Conservation (phyloP, 2,888 invertebrate genomes). For the Chorisops tibialis region DNA sequence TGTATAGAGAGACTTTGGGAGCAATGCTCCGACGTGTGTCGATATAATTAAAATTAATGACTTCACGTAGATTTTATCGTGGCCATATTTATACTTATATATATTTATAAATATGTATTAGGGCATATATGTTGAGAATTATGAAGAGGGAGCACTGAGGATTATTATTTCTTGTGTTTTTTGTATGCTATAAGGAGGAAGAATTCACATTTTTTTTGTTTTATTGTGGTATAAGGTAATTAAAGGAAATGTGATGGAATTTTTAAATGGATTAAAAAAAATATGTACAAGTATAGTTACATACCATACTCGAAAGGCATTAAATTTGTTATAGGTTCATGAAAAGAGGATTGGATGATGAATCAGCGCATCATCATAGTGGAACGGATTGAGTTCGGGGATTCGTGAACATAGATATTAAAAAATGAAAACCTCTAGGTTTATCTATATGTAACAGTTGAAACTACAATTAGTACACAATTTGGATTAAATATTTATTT, state of each 20-base stretch:
- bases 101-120: background rate
- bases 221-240: background rate
- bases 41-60: constrained; percentile 25
- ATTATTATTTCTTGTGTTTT: background rate
- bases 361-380: no score
- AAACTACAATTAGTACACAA: no score
- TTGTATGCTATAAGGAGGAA: background rate
- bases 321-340: no score
- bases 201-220: background rate
- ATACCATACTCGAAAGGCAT: no score
- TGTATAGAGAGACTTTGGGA: no score
- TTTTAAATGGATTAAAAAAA: constrained; percentile 2
- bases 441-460: no score
- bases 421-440: no score
- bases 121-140: background rate
- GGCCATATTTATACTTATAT: background rate
- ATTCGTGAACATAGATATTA: no score
- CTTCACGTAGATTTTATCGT: constrained; percentile 15
- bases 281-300: no score
- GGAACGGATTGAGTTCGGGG: no score
- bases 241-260: constrained; percentile 4
- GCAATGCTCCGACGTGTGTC: background rate
- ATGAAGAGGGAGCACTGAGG: background rate
- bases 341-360: no score
- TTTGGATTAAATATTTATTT: no score